Evolutionary conservation across 2,888 invertebrate species (phyloP), one percentile per base, ranked within the genome.

Genomic region (Synanthedon myopaeformis): DNA sequence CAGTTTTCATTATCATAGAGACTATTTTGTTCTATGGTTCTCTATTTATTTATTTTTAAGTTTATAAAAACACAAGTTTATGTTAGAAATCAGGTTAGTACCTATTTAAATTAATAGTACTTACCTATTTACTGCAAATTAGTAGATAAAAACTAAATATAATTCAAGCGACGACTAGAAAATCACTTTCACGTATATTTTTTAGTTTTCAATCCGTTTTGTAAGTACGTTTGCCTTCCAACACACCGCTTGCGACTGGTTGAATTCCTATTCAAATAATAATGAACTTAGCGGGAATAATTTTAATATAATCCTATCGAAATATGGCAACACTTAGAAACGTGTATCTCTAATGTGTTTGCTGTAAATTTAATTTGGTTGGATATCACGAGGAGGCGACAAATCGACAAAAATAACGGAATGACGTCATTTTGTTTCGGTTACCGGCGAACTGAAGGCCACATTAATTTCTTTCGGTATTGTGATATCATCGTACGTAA

Each of bases 331-430:
- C 53, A 35, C 41, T 51, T n/a, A n/a, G 35, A n/a, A 35, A 28
- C 6, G 12, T 23, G 23, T 41, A n/a, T 12, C 10, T 8, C 3
- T 51, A 28, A 17, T 17, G 17, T 14, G 10, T 49, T n/a, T 51
- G n/a, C 13, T 11, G 13, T n/a, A 28, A 35, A n/a, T 67, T 61
- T n/a, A 58, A 68, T 56, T 67, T 56, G 51, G 59, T 56, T 57
- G 66, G 52, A 6, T 65, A 54, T 49, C 49, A 51, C 3, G 45
- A 52, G 54, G 57, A 60, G 58, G 58, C 69, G 64, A 66, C 68
- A 69, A 78, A 75, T 74, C 70, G 69, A 76, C 79, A 55, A 75
- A 80, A 81, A 81, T 81, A 81, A 63, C 61, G 57, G 4, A 55
- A 54, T 81, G 76, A 79, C 77, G 81, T 78, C 73, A 79, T 59